Percentiles rank a stretch among this genome's conserved stretches.
Evolutionary conservation across 2,797 vertebrate species (phyloP).

Genomic region (Sebastes ruberrimus): DNA sequence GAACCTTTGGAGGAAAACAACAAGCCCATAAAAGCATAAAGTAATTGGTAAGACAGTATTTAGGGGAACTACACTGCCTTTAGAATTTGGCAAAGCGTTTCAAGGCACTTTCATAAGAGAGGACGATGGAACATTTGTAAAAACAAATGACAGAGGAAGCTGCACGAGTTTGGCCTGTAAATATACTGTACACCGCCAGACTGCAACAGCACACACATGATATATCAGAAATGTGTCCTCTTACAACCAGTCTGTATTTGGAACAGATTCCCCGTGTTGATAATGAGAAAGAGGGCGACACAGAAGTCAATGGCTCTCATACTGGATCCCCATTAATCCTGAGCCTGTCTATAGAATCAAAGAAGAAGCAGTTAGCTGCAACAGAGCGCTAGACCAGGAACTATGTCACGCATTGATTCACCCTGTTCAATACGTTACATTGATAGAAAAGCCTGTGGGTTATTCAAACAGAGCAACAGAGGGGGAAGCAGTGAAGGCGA

Average conservation of each 20-base stretch:
- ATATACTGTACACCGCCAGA: neutral
- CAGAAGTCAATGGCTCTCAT: conserved; percentile 65
- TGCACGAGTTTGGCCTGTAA: neutral
- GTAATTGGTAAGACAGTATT: neutral
- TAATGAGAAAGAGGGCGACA: conserved; percentile 50
- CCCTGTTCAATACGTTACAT: conserved; percentile 64
- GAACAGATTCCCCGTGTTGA: conserved; percentile 27
- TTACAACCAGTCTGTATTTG: conserved; percentile 22
- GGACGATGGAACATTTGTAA: neutral
- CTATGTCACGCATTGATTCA: conserved; percentile 66
- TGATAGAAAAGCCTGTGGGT: conserved; percentile 66
- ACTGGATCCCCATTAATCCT: conserved; percentile 76
- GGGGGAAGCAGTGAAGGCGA: neutral
- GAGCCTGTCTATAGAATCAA: conserved; percentile 77
- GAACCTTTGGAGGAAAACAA: neutral
- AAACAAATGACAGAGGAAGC: neutral
- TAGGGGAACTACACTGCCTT: neutral
- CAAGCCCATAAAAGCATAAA: neutral
- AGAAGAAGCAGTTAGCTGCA: conserved; percentile 72
- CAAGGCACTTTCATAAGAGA: neutral
- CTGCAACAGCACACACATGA: neutral
- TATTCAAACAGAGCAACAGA: conserved; percentile 38
- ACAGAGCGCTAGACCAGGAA: conserved; percentile 63
- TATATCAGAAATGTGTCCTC: neutral
- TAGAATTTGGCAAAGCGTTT: neutral